Evolutionary conservation across 2,888 invertebrate species (phyloP).

Genomic region (Nomada ferruginata): DNA sequence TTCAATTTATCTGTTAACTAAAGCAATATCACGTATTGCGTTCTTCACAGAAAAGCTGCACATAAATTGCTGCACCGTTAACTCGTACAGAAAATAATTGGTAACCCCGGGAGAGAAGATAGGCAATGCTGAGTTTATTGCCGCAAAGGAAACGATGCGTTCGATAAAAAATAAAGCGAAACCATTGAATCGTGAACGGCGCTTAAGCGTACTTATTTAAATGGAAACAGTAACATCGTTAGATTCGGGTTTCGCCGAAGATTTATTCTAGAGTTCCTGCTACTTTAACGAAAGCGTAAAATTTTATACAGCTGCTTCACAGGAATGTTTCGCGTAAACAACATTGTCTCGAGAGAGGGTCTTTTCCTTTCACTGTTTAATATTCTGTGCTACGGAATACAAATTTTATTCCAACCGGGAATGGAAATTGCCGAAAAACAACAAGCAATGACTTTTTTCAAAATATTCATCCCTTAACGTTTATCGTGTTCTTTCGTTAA

Average conservation of each 20-base stretch:
- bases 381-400: too few species aligned
- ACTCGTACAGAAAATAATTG: neutral
- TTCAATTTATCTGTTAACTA: too few species aligned
- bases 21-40: too few species aligned
- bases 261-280: neutral
- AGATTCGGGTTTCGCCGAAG: conserved; percentile 18
- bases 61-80: neutral
- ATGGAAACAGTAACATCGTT: conserved; percentile 19
- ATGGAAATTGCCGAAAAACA: too few species aligned
- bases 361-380: neutral
- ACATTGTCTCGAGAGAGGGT: conserved; percentile 10
- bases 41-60: too few species aligned
- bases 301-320: conserved; percentile 9
- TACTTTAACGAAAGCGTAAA: neutral
- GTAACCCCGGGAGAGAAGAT: neutral
- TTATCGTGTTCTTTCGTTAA: too few species aligned
- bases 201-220: conserved; percentile 13
- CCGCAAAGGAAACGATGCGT: neutral
- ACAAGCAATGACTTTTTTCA: too few species aligned
- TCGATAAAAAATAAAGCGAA: conserved; percentile 11
- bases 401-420: too few species aligned
- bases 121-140: neutral
- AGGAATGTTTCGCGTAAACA: conserved; percentile 14
- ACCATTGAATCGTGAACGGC: conserved; percentile 1
- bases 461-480: too few species aligned